A percentile compares a stretch with the other conserved stretches of the same genome.
These are phyloP conservation scores for Orthonyx spaldingii DNA, from an alignment of 2,113 vertebrate genomes.

Conservation along the genomic window DNA sequence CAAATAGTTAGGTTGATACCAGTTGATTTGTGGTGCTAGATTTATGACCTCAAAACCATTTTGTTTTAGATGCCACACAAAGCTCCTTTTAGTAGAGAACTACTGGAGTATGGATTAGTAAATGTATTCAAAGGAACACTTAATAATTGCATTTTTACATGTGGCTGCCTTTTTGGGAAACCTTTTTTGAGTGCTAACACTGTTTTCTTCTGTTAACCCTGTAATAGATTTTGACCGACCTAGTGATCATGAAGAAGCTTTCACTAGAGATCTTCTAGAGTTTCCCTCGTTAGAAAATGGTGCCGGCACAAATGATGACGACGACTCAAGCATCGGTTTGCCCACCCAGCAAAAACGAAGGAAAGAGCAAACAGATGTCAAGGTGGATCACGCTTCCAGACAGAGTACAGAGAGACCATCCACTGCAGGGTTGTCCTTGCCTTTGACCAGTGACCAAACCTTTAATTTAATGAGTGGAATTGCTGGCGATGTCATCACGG, in stretches of 20 bases:
- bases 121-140: neutral
- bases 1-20: neutral
- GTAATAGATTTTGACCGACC: conserved; percentile 85
- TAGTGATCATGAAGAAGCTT: conserved; percentile 84
- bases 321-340: conserved; percentile 82
- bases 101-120: neutral
- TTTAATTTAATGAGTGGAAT: conserved; percentile 80
- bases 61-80: neutral
- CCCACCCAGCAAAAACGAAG: conserved; percentile 60
- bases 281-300: conserved; percentile 94
- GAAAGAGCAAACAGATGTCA: conserved; percentile 5
- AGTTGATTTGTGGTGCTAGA: neutral
- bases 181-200: neutral
- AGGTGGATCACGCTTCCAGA: neutral
- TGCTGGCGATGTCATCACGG: conserved; percentile 81
- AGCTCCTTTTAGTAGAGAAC: neutral
- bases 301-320: conserved; percentile 83
- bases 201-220: neutral
- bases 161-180: neutral
- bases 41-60: neutral
- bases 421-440: conserved; percentile 63
- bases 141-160: neutral
- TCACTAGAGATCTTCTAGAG: conserved; percentile 82
- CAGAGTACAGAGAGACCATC: conserved; percentile 42
- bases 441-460: conserved; percentile 66